Conservation (phyloP, 2,797 vertebrate species). For the Gouania willdenowi region DNA sequence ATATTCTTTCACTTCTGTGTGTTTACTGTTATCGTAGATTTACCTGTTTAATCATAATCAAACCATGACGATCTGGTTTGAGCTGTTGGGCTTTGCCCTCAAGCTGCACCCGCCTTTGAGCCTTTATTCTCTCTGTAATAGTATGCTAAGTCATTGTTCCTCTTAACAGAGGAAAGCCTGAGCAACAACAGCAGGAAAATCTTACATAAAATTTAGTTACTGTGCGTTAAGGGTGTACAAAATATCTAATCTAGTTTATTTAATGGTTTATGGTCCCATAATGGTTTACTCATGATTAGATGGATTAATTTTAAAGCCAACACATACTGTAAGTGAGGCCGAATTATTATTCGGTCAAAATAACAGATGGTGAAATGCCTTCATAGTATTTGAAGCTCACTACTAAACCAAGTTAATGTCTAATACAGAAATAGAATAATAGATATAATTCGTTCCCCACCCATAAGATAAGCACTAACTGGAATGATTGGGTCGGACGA, state of each 20-base stretch:
- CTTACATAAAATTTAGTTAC: neutral
- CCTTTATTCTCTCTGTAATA: conserved; percentile 21
- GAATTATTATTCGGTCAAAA: too few species aligned
- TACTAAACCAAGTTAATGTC: too few species aligned
- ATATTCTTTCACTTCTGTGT: neutral
- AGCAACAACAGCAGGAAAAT: conserved; percentile 12
- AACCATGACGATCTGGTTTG: neutral
- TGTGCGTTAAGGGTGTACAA: neutral
- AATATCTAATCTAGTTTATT: neutral
- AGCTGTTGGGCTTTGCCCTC: neutral
- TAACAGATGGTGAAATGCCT: too few species aligned
- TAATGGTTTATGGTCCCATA: neutral
- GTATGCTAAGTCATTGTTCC: conserved; percentile 7
- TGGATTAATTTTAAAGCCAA: too few species aligned
- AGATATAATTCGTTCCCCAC: too few species aligned
- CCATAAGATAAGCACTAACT: too few species aligned
- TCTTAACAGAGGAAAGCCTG: neutral
- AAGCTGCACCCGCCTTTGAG: neutral
- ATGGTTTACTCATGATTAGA: too few species aligned
- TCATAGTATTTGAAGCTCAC: too few species aligned
- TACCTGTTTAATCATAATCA: neutral
- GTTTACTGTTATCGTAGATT: neutral
- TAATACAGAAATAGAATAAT: too few species aligned
- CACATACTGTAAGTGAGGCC: too few species aligned
- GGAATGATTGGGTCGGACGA: too few species aligned